Percentiles rank a stretch among this genome's conserved stretches.
Evolutionary conservation across 2,113 vertebrate species (phyloP).

Genomic region (Osmerus eperlanus): DNA sequence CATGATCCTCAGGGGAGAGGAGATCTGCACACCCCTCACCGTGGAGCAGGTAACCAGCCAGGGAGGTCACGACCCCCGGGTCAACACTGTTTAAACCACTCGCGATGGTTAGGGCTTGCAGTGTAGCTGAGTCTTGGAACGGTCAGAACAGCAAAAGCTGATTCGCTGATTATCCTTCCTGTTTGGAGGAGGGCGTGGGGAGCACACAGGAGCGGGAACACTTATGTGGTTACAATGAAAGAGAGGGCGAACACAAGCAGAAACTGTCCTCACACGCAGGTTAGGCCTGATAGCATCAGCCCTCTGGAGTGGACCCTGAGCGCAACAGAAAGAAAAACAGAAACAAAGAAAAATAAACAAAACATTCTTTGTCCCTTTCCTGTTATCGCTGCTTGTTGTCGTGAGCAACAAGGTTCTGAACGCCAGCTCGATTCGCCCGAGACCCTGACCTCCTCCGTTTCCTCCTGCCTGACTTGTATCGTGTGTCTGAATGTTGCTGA

Average conservation of each 20-base stretch:
- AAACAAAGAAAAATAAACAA: conserved; percentile 4
- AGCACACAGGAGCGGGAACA: neutral
- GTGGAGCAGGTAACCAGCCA: conserved; percentile 83
- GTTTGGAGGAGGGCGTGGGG: too few relatives aligned
- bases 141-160: too few relatives aligned
- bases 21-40: conserved; percentile 94
- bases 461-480: neutral
- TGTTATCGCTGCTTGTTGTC: neutral
- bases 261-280: neutral
- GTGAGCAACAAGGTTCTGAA: neutral
- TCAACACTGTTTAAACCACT: neutral
- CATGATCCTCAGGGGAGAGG: conserved; percentile 97
- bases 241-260: neutral
- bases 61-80: too few relatives aligned
- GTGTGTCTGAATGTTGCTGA: neutral
- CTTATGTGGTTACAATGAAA: too few relatives aligned
- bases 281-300: neutral
- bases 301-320: neutral
- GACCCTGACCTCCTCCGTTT: neutral
- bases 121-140: too few relatives aligned
- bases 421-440: neutral
- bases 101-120: neutral
- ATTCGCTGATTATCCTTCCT: too few relatives aligned
- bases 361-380: conserved; percentile 10
- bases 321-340: neutral